phyloP scores from a whole-genome alignment of 2,888 invertebrate genomes.

The Cyrtodaria siliqua region DNA sequence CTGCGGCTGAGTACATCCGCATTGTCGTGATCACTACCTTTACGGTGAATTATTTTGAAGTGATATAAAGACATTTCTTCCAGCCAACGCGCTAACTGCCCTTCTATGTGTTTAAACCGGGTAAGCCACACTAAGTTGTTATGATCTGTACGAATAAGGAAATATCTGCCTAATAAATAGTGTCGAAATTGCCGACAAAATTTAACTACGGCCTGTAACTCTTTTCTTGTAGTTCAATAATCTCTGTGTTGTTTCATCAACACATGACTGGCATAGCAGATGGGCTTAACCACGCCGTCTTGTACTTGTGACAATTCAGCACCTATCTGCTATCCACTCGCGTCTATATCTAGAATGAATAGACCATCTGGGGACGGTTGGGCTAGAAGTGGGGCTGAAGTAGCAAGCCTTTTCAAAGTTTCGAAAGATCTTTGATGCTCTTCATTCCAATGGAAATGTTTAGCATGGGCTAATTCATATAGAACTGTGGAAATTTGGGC shows the following conservation, averaged over 20 bases:
- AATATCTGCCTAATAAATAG: conserved; percentile 12
- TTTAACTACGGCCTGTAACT: background rate
- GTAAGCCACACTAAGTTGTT: conserved; percentile 11
- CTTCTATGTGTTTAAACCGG: conserved; percentile 6
- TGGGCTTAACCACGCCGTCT: background rate
- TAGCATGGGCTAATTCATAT: too few species aligned
- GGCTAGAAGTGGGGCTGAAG: too few species aligned
- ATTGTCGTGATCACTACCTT: background rate
- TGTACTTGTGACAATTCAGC: conserved; percentile 10
- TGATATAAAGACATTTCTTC: conserved; percentile 8
- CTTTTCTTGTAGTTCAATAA: too few species aligned
- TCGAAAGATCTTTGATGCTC: too few species aligned
- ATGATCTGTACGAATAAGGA: conserved; percentile 2
- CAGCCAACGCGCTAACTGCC: conserved; percentile 7
- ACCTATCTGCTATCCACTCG: too few species aligned
- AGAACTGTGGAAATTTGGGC: too few species aligned
- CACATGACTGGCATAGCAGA: too few species aligned
- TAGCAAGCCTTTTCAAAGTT: too few species aligned
- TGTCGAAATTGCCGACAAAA: conserved; percentile 13
- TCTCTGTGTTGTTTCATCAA: too few species aligned
- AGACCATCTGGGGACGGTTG: too few species aligned
- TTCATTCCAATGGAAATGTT: too few species aligned
- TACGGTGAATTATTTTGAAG: background rate
- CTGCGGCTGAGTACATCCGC: background rate
- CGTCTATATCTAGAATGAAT: too few species aligned